phyloP scores from a whole-genome alignment of 2,797 vertebrate genomes.

The Phoxinus dragarum region DNA sequence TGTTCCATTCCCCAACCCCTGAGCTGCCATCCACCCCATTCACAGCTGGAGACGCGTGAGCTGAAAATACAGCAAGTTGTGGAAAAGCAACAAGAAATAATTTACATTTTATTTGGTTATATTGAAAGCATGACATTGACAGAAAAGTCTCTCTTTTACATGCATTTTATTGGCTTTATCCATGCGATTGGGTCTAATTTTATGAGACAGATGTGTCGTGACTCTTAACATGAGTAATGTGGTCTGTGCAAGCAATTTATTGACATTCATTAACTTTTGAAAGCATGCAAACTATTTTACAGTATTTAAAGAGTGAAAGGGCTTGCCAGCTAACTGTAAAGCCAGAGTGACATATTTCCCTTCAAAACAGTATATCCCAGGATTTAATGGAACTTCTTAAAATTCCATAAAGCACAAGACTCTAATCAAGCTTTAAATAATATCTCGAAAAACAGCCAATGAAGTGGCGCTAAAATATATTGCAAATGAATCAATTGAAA shows the following conservation, averaged over 20 bases:
- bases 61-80: not conserved
- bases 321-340: slow-evolving; percentile 63
- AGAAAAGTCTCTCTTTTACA: not conserved
- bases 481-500: slow-evolving; percentile 69
- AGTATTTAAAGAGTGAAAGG: not conserved
- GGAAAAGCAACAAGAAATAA: not conserved
- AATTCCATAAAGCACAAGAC: slow-evolving; percentile 76
- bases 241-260: slow-evolving; percentile 7
- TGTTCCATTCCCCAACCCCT: not conserved
- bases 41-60: not conserved
- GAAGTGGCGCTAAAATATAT: slow-evolving; percentile 68
- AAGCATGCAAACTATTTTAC: not conserved
- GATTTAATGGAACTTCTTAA: slow-evolving; percentile 70
- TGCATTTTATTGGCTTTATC: not conserved
- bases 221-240: not conserved
- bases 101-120: not conserved
- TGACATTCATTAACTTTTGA: slow-evolving; percentile 10
- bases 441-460: slow-evolving; percentile 69
- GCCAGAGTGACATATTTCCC: slow-evolving; percentile 65
- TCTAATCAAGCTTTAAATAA: slow-evolving; percentile 74
- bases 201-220: slow-evolving; percentile 17
- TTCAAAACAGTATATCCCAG: slow-evolving; percentile 68
- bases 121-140: not conserved
- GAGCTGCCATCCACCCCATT: not conserved
- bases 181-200: not conserved